Percentiles rank a stretch among this genome's conserved stretches.
Evolutionary conservation across 1,140 invertebrate species (phyloP).

Genomic region (Trachelipus rathkii): DNA sequence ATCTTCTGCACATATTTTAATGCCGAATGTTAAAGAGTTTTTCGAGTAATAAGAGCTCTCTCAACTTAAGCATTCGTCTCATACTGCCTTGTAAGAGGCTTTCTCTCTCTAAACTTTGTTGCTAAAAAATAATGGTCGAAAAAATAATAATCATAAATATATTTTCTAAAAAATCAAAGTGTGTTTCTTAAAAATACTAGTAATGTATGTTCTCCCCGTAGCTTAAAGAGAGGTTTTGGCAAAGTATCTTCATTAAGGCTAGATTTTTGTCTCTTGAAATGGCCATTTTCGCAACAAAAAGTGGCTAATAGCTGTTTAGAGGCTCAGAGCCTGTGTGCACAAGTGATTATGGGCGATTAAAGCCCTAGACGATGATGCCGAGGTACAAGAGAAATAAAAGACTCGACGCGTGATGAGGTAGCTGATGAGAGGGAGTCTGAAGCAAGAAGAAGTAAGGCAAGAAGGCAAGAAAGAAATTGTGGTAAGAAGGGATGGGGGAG

Average conservation of each 20-base stretch:
- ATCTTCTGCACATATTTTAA: background rate
- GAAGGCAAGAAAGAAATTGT: background rate
- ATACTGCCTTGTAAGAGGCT: background rate
- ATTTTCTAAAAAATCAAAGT: constrained; percentile 1
- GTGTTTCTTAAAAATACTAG: background rate
- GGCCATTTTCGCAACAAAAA: constrained; percentile 6
- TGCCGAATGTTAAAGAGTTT: background rate
- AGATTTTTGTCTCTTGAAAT: background rate
- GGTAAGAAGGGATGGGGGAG: background rate
- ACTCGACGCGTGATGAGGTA: background rate
- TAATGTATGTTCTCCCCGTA: constrained; percentile 8
- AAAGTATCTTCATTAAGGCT: constrained; percentile 1
- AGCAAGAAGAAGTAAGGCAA: background rate
- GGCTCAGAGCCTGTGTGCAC: background rate
- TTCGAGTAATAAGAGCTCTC: background rate
- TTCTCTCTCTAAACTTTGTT: background rate
- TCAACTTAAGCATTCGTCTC: background rate
- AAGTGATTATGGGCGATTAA: constrained; percentile 7
- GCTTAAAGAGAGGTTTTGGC: constrained; percentile 11
- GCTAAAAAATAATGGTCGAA: background rate
- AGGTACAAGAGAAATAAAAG: constrained; percentile 5
- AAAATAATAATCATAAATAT: constrained; percentile 14
- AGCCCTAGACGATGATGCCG: constrained; percentile 1
- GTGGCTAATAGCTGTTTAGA: constrained; percentile 12
- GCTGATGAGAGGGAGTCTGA: background rate